Evolutionary conservation across 2,113 vertebrate species (phyloP).

Genomic region (Hippocampus abdominalis): DNA sequence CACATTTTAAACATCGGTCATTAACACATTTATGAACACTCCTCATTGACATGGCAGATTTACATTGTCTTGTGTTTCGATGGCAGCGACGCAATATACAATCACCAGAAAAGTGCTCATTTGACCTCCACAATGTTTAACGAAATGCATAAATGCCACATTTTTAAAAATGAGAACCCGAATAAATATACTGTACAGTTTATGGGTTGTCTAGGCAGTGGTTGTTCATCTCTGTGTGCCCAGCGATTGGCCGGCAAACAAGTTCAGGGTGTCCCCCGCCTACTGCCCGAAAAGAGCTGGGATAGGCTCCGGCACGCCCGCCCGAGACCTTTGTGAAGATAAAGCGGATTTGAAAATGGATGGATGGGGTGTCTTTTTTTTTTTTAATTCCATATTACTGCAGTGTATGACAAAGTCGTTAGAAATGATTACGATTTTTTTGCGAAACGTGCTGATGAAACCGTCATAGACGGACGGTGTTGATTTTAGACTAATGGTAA

Average conservation of each 20-base stretch:
- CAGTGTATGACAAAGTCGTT: too few relatives aligned
- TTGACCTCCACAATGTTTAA: neutral
- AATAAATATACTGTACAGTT: neutral
- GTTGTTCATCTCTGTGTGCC: too few relatives aligned
- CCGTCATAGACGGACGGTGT: neutral
- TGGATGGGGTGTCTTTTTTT: too few relatives aligned
- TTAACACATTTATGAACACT: neutral
- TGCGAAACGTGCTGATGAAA: neutral
- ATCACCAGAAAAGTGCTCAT: neutral
- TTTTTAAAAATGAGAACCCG: neutral
- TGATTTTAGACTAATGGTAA: constrained; percentile 11
- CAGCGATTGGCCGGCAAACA: too few relatives aligned
- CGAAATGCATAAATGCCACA: neutral
- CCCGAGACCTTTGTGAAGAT: too few relatives aligned
- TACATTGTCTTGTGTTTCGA: neutral
- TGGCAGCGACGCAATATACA: neutral
- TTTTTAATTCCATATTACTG: too few relatives aligned
- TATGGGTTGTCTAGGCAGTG: too few relatives aligned
- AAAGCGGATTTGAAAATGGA: too few relatives aligned
- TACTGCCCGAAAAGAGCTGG: too few relatives aligned
- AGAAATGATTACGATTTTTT: too few relatives aligned
- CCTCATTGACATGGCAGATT: neutral
- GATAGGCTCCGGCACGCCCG: too few relatives aligned
- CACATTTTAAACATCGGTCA: neutral
- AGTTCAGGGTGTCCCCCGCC: too few relatives aligned